These are phyloP conservation scores for Anisognathus igniventris DNA, from an alignment of 2,797 vertebrate genomes.

Conservation along the genomic window DNA sequence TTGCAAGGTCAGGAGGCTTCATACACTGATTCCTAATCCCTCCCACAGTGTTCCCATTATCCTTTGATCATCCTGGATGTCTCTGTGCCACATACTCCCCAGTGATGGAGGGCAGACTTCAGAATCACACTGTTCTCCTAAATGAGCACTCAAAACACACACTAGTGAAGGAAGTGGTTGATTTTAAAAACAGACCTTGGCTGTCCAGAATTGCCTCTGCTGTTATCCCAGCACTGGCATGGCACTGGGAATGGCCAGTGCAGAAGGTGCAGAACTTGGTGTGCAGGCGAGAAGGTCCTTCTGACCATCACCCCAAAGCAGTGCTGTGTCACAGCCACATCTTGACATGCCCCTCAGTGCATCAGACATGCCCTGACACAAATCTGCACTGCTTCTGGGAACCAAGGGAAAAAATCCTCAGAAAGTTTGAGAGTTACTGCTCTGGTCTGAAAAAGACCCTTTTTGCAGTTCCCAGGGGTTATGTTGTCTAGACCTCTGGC, in stretches of 20 bases:
- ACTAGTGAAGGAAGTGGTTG: background rate
- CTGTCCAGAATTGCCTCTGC: background rate
- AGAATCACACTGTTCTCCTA: background rate
- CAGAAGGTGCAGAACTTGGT: accelerated
- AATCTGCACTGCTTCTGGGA: background rate
- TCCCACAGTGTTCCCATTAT: background rate
- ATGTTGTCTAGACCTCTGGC: background rate
- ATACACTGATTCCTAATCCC: background rate
- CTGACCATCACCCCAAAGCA: background rate
- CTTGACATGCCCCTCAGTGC: background rate
- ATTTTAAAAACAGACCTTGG: background rate
- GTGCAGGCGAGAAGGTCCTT: background rate
- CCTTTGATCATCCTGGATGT: background rate
- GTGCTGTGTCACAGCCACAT: accelerated
- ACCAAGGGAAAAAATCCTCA: background rate
- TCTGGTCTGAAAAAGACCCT: background rate
- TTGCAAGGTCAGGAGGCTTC: background rate
- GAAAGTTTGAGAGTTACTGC: background rate
- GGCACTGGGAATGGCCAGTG: background rate
- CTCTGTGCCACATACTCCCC: background rate
- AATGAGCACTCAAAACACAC: background rate
- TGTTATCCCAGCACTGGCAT: background rate
- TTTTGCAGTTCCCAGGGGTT: background rate
- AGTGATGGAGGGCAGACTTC: background rate
- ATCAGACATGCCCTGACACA: background rate